Conservation (phyloP, 1,140 invertebrate genomes). For the Cepaea nemoralis region DNA sequence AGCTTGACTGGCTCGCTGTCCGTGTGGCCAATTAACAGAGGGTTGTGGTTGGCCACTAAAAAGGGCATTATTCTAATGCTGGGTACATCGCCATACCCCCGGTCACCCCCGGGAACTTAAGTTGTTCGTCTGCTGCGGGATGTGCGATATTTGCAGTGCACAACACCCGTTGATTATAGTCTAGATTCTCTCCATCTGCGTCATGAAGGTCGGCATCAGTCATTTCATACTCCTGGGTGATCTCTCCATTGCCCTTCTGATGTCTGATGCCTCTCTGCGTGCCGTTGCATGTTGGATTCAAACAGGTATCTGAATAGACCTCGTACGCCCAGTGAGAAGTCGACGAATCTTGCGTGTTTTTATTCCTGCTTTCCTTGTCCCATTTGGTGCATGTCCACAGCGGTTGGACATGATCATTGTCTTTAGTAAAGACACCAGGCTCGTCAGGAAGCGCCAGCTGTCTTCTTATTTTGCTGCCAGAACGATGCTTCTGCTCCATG, state of each 20-base stretch:
- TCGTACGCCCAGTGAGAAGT: not conserved
- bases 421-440: not conserved
- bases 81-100: too few relatives aligned
- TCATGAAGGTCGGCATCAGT: not conserved
- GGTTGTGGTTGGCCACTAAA: not conserved
- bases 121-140: not conserved
- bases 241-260: not conserved
- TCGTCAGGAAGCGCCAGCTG: not conserved
- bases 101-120: too few relatives aligned
- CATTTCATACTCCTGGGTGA: not conserved
- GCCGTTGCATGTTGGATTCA: not conserved
- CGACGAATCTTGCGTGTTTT: not conserved
- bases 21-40: not conserved
- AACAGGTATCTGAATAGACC: not conserved
- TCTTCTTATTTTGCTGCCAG: not conserved
- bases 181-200: not conserved
- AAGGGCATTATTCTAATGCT: not conserved
- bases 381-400: slow-evolving; percentile 2
- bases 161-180: not conserved
- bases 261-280: not conserved
- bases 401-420: not conserved
- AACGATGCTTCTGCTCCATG: not conserved
- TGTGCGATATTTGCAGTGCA: not conserved
- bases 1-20: not conserved
- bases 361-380: not conserved